Percentiles rank a stretch among this genome's conserved stretches.
Evolutionary conservation across 2,113 vertebrate genomes (phyloP).

Genomic region (Apaloderma vittatum): DNA sequence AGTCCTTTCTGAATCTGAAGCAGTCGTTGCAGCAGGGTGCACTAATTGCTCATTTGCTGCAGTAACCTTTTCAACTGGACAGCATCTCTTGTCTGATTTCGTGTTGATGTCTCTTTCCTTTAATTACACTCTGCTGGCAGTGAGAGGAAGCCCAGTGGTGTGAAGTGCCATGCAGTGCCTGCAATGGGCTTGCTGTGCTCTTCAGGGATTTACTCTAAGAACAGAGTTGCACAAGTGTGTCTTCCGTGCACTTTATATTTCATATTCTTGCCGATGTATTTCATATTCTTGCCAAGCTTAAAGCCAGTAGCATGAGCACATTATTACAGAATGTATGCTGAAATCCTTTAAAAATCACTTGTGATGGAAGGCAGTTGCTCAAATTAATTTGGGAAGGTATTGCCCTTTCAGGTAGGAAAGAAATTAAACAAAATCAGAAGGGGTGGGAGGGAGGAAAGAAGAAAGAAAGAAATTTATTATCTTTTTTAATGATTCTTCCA

Average conservation of each 20-base stretch:
- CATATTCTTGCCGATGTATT: accelerated
- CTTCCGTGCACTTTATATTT: neutral
- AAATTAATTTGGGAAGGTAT: neutral
- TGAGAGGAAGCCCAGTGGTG: neutral
- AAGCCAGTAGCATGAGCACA: neutral
- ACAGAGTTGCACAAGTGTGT: neutral
- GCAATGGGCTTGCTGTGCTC: neutral
- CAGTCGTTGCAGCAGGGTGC: conserved; percentile 38
- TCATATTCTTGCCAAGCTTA: neutral
- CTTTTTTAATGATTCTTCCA: neutral
- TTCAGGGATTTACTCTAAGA: neutral
- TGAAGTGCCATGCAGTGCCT: neutral
- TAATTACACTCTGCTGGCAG: conserved; percentile 49
- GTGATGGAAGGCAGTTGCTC: neutral
- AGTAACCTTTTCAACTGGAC: conserved; percentile 75
- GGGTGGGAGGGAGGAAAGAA: neutral
- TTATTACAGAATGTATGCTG: neutral
- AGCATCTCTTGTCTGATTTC: conserved; percentile 50
- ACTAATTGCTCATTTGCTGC: conserved; percentile 78
- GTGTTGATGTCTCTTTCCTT: conserved; percentile 47
- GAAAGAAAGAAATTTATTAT: accelerated
- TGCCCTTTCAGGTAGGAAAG: neutral
- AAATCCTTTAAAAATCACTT: neutral
- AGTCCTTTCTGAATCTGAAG: conserved; percentile 46
- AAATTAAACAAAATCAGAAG: neutral